Evolutionary conservation across 2,113 vertebrate species (phyloP), one percentile per base, ranked within the genome.

Genomic region (Alligator sinensis): DNA sequence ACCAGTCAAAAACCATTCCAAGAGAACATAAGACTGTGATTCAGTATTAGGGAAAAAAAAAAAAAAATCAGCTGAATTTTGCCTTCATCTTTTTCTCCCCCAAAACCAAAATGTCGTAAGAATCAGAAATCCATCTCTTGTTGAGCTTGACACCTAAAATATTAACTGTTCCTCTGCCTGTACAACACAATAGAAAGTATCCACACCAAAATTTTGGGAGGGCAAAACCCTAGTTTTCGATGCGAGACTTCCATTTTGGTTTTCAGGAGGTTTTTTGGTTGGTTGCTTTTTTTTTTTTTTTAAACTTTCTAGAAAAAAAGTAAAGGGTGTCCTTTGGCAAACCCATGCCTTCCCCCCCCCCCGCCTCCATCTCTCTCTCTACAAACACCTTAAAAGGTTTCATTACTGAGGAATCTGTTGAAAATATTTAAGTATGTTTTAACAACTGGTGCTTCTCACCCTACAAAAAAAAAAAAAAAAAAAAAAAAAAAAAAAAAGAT

Each of bases 41-140:
- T 80, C 13, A 79, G 9, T 30, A 74, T 22, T n/a, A 86, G 18
- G 12, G n/a, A n/a, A n/a, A 34, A 34, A 34, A 34, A 34, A 34
- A 30, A 88, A 89, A 62, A 87, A 68, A 10, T 3, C 74, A 87
- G 38, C 19, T 55, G 63, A 54, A 62, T 87, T 79, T 61, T 92
- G 10, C 34, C 59, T 84, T 76, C n/a, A 74, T 79, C 88, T 77
- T 74, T 2, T 25, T 77, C 95, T 89, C 85, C 34, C 47, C 28
- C 10, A n/a, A 63, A 82, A 58, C 54, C 5, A 2, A 54, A 86
- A 58, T 19, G 61, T 57, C 12, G 61, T 21, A 92, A 80, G 34
- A 81, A 88, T 18, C 1, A 1, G 1, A 72, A 94, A 85, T 54
- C n/a, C 27, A 22, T 64, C 27, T 77, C 15, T 58, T 61, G 2